Conservation (phyloP, 2,888 invertebrate species). For the Heliconius hortense region DNA sequence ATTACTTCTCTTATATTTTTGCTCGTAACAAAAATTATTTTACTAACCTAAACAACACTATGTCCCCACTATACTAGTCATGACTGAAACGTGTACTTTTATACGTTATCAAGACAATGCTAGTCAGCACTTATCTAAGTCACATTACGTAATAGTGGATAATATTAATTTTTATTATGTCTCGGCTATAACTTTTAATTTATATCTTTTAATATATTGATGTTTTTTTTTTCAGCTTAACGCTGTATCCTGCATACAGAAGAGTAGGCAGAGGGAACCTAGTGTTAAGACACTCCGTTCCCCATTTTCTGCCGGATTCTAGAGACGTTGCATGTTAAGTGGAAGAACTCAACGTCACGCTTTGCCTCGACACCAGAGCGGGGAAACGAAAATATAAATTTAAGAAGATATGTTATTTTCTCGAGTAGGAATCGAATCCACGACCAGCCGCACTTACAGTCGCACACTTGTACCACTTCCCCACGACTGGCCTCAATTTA, state of each 20-base stretch:
- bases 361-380: too few relatives aligned
- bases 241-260: background rate
- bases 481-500: too few relatives aligned
- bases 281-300: too few relatives aligned
- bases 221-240: background rate
- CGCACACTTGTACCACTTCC: too few relatives aligned
- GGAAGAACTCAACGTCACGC: too few relatives aligned
- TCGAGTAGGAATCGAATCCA: too few relatives aligned
- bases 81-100: slow-evolving; percentile 32
- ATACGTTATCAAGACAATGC: slow-evolving; percentile 28
- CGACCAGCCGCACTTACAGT: too few relatives aligned
- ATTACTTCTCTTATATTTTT: background rate
- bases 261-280: background rate
- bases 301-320: too few relatives aligned
- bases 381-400: too few relatives aligned
- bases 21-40: background rate
- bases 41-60: slow-evolving; percentile 23
- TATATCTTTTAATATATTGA: background rate
- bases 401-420: too few relatives aligned
- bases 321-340: too few relatives aligned
- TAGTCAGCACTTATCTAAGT: slow-evolving; percentile 27
- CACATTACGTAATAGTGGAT: slow-evolving; percentile 24
- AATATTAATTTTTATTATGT: background rate
- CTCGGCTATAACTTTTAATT: background rate
- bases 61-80: slow-evolving; percentile 12